phyloP scores from a whole-genome alignment of 1,140 invertebrate species.

The Spodoptera litura region DNA sequence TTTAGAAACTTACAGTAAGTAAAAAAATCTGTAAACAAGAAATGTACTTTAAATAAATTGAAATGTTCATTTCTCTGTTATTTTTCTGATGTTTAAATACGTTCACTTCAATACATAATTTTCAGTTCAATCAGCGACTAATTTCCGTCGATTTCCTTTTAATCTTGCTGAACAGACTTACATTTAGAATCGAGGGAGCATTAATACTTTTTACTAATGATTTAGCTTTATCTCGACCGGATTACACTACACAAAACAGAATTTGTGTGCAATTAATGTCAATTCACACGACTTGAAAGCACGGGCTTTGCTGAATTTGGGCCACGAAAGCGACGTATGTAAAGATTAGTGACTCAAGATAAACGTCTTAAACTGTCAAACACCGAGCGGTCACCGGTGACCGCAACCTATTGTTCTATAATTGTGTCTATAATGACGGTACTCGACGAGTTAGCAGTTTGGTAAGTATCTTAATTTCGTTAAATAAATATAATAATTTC shows the following conservation, averaged over 20 bases:
- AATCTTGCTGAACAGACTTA: not conserved
- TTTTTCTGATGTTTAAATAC: not conserved
- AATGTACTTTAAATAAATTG: not conserved
- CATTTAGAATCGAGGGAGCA: slow-evolving; percentile 22
- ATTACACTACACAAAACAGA: slow-evolving; percentile 46
- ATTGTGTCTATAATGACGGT: no score
- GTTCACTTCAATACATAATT: slow-evolving; percentile 22
- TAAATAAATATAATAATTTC: no score
- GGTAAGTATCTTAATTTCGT: no score
- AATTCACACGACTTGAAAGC: slow-evolving; percentile 46
- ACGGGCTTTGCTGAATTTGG: slow-evolving; percentile 25
- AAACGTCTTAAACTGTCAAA: no score
- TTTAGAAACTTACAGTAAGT: no score
- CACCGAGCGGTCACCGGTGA: no score
- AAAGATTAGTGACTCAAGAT: no score
- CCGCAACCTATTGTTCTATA: no score
- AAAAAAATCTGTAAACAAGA: not conserved
- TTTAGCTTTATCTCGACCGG: slow-evolving; percentile 39
- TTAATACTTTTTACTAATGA: slow-evolving; percentile 44
- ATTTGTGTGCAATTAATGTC: slow-evolving; percentile 48
- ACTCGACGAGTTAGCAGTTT: no score
- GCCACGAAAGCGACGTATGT: not conserved
- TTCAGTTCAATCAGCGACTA: slow-evolving; percentile 23
- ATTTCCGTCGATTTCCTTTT: slow-evolving; percentile 13
- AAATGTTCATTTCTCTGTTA: not conserved